Conservation (phyloP, 2,113 vertebrate species). For the Sialia sialis region DNA sequence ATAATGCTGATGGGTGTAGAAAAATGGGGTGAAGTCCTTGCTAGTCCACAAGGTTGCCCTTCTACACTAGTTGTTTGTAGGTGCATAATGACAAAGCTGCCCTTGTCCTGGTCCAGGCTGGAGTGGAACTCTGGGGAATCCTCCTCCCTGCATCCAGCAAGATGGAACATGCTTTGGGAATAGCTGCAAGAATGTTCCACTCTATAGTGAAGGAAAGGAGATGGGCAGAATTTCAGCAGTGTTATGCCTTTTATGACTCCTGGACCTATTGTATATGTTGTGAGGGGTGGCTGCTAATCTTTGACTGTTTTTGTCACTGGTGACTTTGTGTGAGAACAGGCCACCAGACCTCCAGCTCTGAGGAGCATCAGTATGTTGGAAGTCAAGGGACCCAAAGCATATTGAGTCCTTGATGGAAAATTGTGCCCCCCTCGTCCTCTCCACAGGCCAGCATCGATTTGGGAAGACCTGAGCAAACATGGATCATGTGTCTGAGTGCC, state of each 20-base stretch:
- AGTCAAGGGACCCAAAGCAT: neutral
- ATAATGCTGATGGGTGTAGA: neutral
- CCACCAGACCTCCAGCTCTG: neutral
- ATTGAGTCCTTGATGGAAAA: neutral
- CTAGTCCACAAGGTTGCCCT: neutral
- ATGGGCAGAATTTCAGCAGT: neutral
- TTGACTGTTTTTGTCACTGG: neutral
- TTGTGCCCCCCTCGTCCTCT: neutral
- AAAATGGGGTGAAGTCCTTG: neutral
- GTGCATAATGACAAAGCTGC: neutral
- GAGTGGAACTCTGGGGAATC: rapidly evolving
- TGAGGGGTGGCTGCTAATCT: neutral
- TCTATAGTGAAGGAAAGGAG: neutral
- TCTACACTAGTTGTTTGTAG: neutral
- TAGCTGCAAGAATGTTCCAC: neutral
- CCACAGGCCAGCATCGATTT: neutral
- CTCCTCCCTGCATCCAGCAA: neutral
- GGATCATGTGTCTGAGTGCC: rapidly evolving
- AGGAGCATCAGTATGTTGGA: rapidly evolving
- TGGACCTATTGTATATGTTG: neutral
- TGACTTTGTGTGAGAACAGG: neutral
- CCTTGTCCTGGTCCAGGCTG: neutral
- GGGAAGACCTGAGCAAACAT: neutral
- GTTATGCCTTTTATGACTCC: neutral
- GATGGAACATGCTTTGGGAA: neutral